These are phyloP conservation scores for Erebia aethiops DNA, from an alignment of 2,888 invertebrate genomes.

Conservation along the genomic window DNA sequence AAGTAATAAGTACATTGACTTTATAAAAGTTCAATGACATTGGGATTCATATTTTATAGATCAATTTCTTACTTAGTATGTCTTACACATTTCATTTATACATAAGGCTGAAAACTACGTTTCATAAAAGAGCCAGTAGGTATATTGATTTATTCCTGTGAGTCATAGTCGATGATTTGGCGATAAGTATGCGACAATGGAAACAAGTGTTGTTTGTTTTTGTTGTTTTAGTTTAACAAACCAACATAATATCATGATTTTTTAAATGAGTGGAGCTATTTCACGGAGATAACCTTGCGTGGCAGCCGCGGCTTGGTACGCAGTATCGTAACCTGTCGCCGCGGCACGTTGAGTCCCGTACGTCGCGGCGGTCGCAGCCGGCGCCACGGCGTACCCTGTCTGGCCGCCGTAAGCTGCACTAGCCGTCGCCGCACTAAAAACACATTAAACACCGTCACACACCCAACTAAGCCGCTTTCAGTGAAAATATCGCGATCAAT, in stretches of 20 bases:
- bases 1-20: neutral
- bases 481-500: constrained; percentile 62
- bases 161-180: neutral
- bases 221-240: neutral
- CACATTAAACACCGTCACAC: constrained; percentile 41
- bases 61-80: too few species aligned
- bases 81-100: neutral
- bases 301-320: constrained; percentile 91
- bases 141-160: constrained; percentile 11
- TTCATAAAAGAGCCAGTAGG: neutral
- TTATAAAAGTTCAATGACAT: constrained; percentile 13
- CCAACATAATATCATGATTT: neutral
- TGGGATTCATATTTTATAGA: neutral
- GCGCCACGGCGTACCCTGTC: constrained; percentile 92
- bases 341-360: constrained; percentile 92
- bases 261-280: neutral
- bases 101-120: neutral
- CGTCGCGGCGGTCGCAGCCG: constrained; percentile 91
- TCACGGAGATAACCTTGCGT: constrained; percentile 84
- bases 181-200: neutral
- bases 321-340: constrained; percentile 91
- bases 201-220: constrained; percentile 9
- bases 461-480: constrained; percentile 42
- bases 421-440: constrained; percentile 86
- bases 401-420: constrained; percentile 93